These are phyloP conservation scores for Vulpes vulpes DNA, from an alignment of 2,113 vertebrate species.

Conservation along the genomic window DNA sequence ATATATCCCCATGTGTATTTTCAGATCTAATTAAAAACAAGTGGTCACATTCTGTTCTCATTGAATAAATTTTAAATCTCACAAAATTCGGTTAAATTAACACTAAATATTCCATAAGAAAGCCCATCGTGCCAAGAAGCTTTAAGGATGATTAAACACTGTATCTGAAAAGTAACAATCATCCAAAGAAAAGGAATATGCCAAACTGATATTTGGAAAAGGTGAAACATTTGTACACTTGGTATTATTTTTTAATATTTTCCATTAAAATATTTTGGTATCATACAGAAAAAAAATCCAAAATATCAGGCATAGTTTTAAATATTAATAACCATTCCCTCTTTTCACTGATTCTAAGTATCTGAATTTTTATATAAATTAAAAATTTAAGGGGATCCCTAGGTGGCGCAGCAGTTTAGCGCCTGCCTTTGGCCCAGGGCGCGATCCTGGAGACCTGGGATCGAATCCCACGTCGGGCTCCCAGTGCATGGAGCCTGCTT, in stretches of 20 bases:
- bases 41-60: neutral
- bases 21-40: slow-evolving; percentile 29
- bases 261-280: neutral
- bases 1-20: neutral
- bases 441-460: too few relatives aligned
- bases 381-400: neutral
- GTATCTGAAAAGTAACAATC: neutral
- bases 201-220: neutral
- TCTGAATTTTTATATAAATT: neutral
- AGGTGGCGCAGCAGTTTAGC: too few relatives aligned
- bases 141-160: neutral
- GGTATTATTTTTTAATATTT: neutral
- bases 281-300: neutral
- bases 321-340: neutral
- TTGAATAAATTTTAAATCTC: neutral
- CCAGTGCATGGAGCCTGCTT: too few relatives aligned
- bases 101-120: neutral
- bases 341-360: neutral
- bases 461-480: too few relatives aligned
- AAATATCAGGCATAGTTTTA: neutral
- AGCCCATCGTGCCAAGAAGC: neutral
- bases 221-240: neutral
- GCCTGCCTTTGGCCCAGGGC: too few relatives aligned
- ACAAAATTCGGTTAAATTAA: neutral
- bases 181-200: neutral